Evolutionary conservation across 2,113 vertebrate genomes (phyloP).

Genomic region (Thamnophis sirtalis): DNA sequence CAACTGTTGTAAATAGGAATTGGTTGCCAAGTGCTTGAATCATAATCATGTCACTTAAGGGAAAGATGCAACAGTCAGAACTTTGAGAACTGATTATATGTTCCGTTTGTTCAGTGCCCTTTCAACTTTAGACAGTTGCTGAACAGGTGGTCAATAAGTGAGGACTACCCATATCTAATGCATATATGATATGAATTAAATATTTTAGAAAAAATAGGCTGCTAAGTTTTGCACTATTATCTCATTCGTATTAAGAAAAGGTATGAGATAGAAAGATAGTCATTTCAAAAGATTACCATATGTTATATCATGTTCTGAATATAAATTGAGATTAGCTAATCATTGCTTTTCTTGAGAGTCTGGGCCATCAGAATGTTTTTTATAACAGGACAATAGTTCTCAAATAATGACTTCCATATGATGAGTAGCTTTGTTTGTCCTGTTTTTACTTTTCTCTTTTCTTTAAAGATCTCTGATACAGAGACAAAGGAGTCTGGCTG

Average conservation of each 20-base stretch:
- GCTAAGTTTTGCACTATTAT: background rate
- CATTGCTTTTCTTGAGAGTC: background rate
- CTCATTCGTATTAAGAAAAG: background rate
- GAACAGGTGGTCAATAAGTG: background rate
- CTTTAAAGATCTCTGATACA: background rate
- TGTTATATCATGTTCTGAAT: background rate
- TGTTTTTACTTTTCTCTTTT: slow-evolving; percentile 12
- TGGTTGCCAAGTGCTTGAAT: background rate
- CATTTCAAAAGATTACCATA: background rate
- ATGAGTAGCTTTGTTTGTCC: slow-evolving; percentile 9
- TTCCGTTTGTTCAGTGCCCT: background rate
- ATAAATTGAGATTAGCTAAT: background rate
- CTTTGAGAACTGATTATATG: background rate
- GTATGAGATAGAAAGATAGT: background rate
- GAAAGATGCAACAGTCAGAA: background rate
- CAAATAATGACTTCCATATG: background rate
- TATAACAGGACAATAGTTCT: background rate
- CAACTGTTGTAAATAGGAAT: background rate
- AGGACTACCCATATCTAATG: background rate
- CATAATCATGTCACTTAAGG: background rate
- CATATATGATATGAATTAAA: background rate
- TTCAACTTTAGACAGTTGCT: background rate
- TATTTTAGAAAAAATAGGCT: background rate
- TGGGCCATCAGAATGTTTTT: background rate
- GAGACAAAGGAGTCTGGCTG: slow-evolving; percentile 10